Evolutionary conservation across 37 sponge, comb jelly and placozoan genomes (phyloP).

Genomic region (Crambe crambe): DNA sequence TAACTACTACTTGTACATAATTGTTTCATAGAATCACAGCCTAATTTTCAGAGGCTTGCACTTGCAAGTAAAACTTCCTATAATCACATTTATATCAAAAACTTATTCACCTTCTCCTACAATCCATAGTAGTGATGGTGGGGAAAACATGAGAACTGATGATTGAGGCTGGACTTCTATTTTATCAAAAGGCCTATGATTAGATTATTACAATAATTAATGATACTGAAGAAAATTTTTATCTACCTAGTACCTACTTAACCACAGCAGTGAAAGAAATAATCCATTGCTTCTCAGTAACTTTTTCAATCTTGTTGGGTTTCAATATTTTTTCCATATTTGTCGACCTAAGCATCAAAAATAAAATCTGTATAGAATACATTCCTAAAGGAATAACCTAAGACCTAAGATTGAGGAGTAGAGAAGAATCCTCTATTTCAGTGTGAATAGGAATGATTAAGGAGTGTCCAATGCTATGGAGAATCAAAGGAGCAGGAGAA

Average conservation of each 20-base stretch:
- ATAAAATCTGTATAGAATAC: too few relatives aligned
- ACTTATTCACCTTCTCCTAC: slow-evolving; percentile 24
- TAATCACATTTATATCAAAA: neutral
- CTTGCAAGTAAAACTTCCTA: too few relatives aligned
- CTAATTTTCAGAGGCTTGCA: too few relatives aligned
- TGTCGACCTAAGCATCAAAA: too few relatives aligned
- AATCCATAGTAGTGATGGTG: slow-evolving; percentile 2
- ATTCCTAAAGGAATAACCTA: too few relatives aligned
- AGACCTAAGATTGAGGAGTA: neutral
- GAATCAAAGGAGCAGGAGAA: slow-evolving; percentile 29
- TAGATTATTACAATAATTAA: neutral
- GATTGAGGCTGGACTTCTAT: slow-evolving; percentile 51
- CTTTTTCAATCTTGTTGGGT: neutral
- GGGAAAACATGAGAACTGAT: slow-evolving; percentile 45
- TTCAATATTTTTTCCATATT: neutral
- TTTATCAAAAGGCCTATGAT: slow-evolving; percentile 38
- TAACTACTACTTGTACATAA: too few relatives aligned
- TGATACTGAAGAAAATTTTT: neutral
- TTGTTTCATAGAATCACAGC: too few relatives aligned
- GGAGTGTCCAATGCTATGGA: slow-evolving; percentile 31
- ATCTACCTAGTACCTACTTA: neutral
- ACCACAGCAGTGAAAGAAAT: neutral
- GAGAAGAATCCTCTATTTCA: slow-evolving; percentile 3
- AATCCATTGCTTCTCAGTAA: neutral
- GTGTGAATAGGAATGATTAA: neutral